These are phyloP conservation scores for Cettia cetti DNA, from an alignment of 2,113 vertebrate genomes.

Conservation along the genomic window DNA sequence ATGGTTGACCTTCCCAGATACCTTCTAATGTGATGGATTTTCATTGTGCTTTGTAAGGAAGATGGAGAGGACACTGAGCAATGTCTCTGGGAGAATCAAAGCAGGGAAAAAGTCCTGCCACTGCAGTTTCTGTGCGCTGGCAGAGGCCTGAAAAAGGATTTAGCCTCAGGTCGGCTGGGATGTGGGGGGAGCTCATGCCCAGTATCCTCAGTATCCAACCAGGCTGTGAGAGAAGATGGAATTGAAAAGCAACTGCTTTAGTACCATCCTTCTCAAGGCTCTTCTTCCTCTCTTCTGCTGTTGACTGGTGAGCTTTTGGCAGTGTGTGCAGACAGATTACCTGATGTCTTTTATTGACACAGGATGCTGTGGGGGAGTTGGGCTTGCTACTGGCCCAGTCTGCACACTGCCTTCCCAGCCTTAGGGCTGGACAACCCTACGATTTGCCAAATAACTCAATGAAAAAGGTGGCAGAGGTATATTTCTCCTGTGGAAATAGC, in stretches of 20 bases:
- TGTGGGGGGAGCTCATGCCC: accelerated
- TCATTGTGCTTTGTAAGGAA: neutral
- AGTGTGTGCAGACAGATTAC: accelerated
- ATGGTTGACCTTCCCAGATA: neutral
- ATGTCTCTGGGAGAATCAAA: neutral
- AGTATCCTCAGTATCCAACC: accelerated
- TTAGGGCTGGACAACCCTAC: neutral
- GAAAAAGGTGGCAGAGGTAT: neutral
- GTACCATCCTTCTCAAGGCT: neutral
- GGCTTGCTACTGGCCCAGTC: neutral
- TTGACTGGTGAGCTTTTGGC: neutral
- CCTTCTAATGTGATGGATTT: neutral
- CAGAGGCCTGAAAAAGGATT: neutral
- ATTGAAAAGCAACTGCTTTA: neutral
- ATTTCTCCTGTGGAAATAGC: neutral
- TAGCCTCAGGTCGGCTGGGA: accelerated
- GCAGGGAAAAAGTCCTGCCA: neutral
- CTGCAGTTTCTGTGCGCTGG: neutral
- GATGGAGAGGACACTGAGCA: neutral
- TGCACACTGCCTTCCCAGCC: neutral
- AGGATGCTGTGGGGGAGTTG: neutral
- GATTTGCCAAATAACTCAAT: neutral
- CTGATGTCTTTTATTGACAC: too few relatives aligned
- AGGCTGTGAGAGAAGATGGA: neutral
- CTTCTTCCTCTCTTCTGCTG: neutral